Conservation (phyloP, 2,888 invertebrate genomes). For the Polyploca ridens region DNA sequence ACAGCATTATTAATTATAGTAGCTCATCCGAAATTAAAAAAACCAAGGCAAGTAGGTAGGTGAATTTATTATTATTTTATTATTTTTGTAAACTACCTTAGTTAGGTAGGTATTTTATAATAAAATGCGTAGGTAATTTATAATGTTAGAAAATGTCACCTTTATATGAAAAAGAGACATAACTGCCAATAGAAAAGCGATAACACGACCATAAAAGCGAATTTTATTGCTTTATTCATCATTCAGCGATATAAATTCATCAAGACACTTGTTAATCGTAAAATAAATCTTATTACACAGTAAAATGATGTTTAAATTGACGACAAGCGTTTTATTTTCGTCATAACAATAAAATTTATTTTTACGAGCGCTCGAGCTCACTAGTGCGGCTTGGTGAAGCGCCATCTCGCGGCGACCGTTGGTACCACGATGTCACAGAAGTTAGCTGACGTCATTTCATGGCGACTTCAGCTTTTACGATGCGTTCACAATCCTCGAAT, state of each 20-base stretch:
- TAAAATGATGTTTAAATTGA: constrained; percentile 84
- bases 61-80: too few species aligned
- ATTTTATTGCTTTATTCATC: constrained; percentile 83
- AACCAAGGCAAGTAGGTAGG: too few species aligned
- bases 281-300: constrained; percentile 84
- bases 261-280: constrained; percentile 84
- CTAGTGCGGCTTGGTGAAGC: constrained; percentile 57
- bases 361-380: constrained; percentile 65
- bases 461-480: constrained; percentile 63
- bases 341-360: constrained; percentile 85
- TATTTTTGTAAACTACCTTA: too few species aligned
- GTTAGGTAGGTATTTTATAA: too few species aligned
- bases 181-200: constrained; percentile 76
- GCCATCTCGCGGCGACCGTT: constrained; percentile 66
- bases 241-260: constrained; percentile 82
- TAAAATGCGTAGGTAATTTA: too few species aligned
- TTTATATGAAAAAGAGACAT: constrained; percentile 59
- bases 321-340: constrained; percentile 85
- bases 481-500: constrained; percentile 61
- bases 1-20: neutral
- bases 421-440: constrained; percentile 55
- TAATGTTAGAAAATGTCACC: too few species aligned
- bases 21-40: too few species aligned
- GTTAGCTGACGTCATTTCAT: constrained; percentile 64
- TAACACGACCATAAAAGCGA: constrained; percentile 75